phyloP scores from a whole-genome alignment of 2,797 vertebrate genomes.

The Muscicapa comitata region DNA sequence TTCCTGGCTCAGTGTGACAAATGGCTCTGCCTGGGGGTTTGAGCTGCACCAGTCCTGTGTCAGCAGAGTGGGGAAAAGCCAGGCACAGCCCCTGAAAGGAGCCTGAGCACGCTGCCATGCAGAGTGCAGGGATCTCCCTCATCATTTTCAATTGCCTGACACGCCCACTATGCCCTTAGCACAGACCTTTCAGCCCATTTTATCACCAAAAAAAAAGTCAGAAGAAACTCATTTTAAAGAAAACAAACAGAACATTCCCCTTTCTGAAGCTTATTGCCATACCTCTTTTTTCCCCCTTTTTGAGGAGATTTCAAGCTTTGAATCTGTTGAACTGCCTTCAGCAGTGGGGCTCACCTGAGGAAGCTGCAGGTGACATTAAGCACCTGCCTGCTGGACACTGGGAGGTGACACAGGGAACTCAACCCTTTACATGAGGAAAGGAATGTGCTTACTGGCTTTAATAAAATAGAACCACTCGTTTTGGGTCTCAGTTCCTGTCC shows the following conservation, averaged over 20 bases:
- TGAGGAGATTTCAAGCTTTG: neutral
- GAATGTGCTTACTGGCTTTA: slow-evolving; percentile 28
- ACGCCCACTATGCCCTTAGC: accelerated
- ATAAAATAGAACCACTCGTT: slow-evolving; percentile 48
- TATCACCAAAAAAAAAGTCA: neutral
- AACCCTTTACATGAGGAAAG: neutral
- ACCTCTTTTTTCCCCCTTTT: neutral
- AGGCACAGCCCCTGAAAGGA: neutral
- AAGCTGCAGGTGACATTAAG: neutral
- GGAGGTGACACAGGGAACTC: slow-evolving; percentile 21
- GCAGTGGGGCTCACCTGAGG: neutral
- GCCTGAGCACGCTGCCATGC: neutral
- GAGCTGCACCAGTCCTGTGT: neutral
- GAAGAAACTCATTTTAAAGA: neutral
- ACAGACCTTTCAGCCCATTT: neutral
- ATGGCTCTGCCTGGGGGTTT: neutral
- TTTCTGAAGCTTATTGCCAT: neutral
- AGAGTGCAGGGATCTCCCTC: neutral
- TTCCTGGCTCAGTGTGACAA: accelerated
- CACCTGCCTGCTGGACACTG: neutral
- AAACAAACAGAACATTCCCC: neutral
- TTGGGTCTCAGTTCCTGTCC: slow-evolving; percentile 20
- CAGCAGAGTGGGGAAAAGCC: neutral
- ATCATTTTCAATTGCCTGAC: neutral
- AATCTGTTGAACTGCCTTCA: neutral